phyloP scores from a whole-genome alignment of 2,113 vertebrate species.

The Campylomormyrus numenius region DNA sequence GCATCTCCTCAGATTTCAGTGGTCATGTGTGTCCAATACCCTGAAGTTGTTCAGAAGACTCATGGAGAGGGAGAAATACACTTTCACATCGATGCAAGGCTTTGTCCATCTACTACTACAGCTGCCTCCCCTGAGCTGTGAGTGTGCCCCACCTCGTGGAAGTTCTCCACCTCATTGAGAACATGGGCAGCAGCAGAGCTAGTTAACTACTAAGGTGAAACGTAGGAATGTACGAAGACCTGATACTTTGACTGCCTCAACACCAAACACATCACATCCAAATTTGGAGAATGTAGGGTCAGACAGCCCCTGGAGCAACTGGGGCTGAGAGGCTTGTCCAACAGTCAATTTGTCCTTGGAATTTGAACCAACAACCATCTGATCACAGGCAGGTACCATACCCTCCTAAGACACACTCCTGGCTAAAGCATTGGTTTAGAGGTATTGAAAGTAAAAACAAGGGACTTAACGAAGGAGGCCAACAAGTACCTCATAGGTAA shows the following conservation, averaged over 20 bases:
- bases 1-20: not conserved
- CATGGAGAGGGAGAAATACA: not conserved
- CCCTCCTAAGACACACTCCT: not conserved
- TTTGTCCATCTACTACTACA: not conserved
- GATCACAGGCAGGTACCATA: not conserved
- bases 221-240: not conserved
- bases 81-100: not conserved
- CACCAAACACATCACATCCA: not conserved
- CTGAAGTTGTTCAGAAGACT: not conserved
- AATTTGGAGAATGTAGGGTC: not conserved
- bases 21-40: not conserved
- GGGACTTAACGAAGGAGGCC: not conserved
- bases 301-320: not conserved
- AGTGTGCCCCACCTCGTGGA: not conserved
- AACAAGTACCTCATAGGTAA: not conserved
- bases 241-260: not conserved
- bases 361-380: not conserved
- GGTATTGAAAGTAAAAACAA: not conserved
- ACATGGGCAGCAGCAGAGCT: not conserved
- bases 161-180: not conserved
- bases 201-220: not conserved
- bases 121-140: not conserved
- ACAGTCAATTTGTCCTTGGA: not conserved
- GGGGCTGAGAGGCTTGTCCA: not conserved
- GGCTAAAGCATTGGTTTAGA: not conserved